Evolutionary conservation across 2,888 invertebrate species (phyloP).

Genomic region (Brachypalpus laphriformis): DNA sequence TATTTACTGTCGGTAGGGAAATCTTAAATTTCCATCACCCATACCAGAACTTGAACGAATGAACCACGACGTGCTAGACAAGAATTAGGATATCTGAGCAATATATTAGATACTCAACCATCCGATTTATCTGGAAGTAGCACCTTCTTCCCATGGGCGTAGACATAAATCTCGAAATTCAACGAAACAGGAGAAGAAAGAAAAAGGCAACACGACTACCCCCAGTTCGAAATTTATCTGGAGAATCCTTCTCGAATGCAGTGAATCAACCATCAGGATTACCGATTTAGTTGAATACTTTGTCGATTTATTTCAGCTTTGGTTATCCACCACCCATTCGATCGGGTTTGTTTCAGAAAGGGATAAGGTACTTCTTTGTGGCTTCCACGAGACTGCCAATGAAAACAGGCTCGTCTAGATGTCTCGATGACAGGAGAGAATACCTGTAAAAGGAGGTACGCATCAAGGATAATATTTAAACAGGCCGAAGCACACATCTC

Average conservation of each 20-base stretch:
- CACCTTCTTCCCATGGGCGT: constrained; percentile 34
- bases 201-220: neutral
- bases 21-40: constrained; percentile 69
- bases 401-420: constrained; percentile 33
- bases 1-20: constrained; percentile 64
- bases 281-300: constrained; percentile 70
- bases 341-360: constrained; percentile 42
- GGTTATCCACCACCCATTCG: constrained; percentile 27
- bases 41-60: constrained; percentile 23
- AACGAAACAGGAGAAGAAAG: constrained; percentile 35
- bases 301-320: constrained; percentile 66
- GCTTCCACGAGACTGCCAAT: constrained; percentile 54
- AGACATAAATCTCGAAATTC: constrained; percentile 53
- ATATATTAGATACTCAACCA: constrained; percentile 62
- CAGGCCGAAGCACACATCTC: constrained; percentile 13
- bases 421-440: constrained; percentile 16
- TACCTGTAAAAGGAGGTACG: constrained; percentile 28
- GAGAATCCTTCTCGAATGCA: constrained; percentile 53
- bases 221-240: neutral
- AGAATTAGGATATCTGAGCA: constrained; percentile 56
- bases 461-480: constrained; percentile 52
- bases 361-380: constrained; percentile 54
- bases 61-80: constrained; percentile 60
- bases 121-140: constrained; percentile 48
- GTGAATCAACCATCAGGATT: constrained; percentile 72